Percentiles rank a stretch among this genome's conserved stretches.
These are phyloP conservation scores for Tragelaphus buxtoni DNA, from an alignment of 2,113 vertebrate species.

Conservation along the genomic window DNA sequence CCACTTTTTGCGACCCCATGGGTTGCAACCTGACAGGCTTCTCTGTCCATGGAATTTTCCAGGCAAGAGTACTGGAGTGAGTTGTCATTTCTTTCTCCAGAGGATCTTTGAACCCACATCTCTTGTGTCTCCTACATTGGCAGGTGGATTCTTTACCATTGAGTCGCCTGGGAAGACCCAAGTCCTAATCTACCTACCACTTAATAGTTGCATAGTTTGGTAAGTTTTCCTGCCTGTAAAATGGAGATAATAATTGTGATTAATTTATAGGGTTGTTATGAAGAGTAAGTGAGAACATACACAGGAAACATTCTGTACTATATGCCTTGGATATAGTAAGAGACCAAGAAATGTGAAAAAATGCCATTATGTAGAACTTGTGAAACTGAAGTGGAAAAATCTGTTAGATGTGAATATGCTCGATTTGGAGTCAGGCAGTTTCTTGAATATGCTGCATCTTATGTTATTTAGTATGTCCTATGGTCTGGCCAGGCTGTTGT, in stretches of 20 bases:
- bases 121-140: background rate
- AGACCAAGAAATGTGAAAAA: background rate
- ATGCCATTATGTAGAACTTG: background rate
- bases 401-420: background rate
- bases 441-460: background rate
- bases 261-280: background rate
- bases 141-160: background rate
- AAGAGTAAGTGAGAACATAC: background rate
- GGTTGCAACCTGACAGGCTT: background rate
- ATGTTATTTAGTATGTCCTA: background rate
- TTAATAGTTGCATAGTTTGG: background rate
- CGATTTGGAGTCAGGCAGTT: constrained; percentile 16
- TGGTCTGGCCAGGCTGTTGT: background rate
- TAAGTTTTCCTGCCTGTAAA: background rate
- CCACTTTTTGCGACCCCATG: background rate
- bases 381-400: background rate
- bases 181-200: background rate
- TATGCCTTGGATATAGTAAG: background rate
- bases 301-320: background rate
- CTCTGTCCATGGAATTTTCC: background rate
- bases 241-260: background rate
- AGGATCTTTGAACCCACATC: background rate
- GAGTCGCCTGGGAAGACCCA: background rate
- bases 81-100: background rate
- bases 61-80: background rate